Base-by-base conservation (phyloP, 2,113 vertebrate genomes). In the Thamnophis sirtalis region DNA sequence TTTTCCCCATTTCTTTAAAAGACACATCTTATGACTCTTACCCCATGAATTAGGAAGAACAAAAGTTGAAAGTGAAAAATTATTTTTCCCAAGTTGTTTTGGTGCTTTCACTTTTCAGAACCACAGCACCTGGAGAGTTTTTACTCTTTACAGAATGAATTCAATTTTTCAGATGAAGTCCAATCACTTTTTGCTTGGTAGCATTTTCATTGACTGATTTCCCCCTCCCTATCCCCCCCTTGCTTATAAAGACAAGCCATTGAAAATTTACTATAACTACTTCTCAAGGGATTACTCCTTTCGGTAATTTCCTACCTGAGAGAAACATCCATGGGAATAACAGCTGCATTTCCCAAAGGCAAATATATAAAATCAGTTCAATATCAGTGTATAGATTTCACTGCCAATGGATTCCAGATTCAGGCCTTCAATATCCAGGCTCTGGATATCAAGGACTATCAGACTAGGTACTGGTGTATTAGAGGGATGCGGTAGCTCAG, bases 201-300 rank as follows among this genome's bases (percentile, higher is more conserved):
- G 92, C 89, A 84, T 96, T 96, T 94, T 97, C 87, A 86, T 90
- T 96, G 96, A 91, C 95, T 55, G 91, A 94, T 96, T 94, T 96
- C 93, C 94, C 89, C 95, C 93, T 87, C 90, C 96, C 60, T 0
- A 38, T 38, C 90, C 95, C 93, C 93, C 96, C 92, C 88, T 93
- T 96, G 86, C 89, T 96, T 97, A 93, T 84, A 96, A 96, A 97
- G 94, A 93, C 54, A 95, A 96, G 88, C 95, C 94, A 95, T 91
- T 92, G 93, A 95, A 97, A 95, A 97, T 97, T 96, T 97, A 96
- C 95, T 96, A 63, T 92, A 96, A 94, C 88, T 94, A 85, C 38
- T 97, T 58, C 91, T 95, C 93, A 90, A 90, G 95, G 96, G 95
- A 92, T 60, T 63, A 93, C 15, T 15, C 91, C 38, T 9, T 93